Evolutionary conservation across 1,140 invertebrate genomes (phyloP), one percentile per base, ranked within the genome.

Genomic region (Drosophila sp.): DNA sequence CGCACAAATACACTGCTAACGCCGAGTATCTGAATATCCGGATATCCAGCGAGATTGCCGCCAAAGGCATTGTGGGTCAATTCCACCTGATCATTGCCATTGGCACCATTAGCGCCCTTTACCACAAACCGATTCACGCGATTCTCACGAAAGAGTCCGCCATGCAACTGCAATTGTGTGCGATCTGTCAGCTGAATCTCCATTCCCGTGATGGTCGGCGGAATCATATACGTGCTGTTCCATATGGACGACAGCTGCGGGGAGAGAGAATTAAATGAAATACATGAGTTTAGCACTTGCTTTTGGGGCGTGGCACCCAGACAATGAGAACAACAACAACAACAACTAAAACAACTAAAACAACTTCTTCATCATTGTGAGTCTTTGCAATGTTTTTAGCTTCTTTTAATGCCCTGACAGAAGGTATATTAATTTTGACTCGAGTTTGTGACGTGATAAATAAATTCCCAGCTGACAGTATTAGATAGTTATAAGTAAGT

Each of bases 11-110:
- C 82, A 0, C 45, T 14, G 9, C 45, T 29, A 0, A 80, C 66
- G n/a, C 76, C 72, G 0, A 51, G 13, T 5, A 92, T 81, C 25
- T 72, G 50, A 5, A 92, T 83, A 7, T 90, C 87, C 4, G 91
- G 91, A 83, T 64, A 90, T 4, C 89, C 89, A 4, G 50, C 91
- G 8, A 48, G 40, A 65, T 91, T 91, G 14, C 78, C 72, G 0
- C 32, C 36, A 48, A 92, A 92, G 3, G 89, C 78, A 56, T 80
- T 63, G 0, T 53, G 48, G 21, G 72, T 57, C 0, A 92, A 21
- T 41, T 92, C 91, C 25, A 90, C 81, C 48, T 80, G 77, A 38
- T 80, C 84, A 11, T 71, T 58, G 6, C 63, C 62, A 16, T 73
- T 43, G 0, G 62, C 53, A 13, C 25, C 11, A 27, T 32, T 8